Base-by-base conservation (phyloP, 2,797 vertebrate genomes). In the Aphelocoma californica region DNA sequence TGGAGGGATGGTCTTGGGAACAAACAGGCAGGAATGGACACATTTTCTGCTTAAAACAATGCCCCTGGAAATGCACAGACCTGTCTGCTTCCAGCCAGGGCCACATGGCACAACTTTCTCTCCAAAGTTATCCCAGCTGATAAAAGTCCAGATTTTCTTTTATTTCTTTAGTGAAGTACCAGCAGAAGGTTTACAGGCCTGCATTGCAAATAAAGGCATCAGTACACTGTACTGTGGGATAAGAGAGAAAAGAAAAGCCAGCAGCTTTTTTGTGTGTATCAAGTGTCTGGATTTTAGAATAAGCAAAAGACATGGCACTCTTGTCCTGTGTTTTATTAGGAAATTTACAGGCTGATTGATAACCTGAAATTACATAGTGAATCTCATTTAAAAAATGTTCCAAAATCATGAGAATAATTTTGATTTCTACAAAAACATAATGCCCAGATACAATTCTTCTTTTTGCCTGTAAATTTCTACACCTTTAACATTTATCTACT, bases 311-410 rank as follows among this genome's bases (percentile, higher is more conserved):
- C 86, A 80, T 61, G 79, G 50, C 56, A 82, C 32, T 94, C 81
- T 90, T 95, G 88, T 96, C 95, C 91, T 83, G 81, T 61, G 88
- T 96, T 97, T 98, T 98, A 98, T 97, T 98, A 96, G 85, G 97
- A 98, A 97, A 97, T 96, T 92, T 94, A 90, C 79, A 91, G 93
- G 78, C 78, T 92, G 90, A 94, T 94, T 70, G 93, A 88, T 86
- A 95, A 86, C 56, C 82, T 95, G 82, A 96, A 96, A 96, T 97
- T 96, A 96, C 96, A 97, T 2, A 53, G 67, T 75, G 70, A 95
- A 81, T 94, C 67, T 95, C 60, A 86, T 93, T 95, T 58, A 36
- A 94, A 96, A 96, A 73, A 88, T 32, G 45, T 86, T 95, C 81
- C 81, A 96, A 92, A 97, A 96, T 97, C 72, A 83, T 31, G 32